Base-by-base conservation (phyloP, 2,888 invertebrate species). In the Drosophila macrospina region DNA sequence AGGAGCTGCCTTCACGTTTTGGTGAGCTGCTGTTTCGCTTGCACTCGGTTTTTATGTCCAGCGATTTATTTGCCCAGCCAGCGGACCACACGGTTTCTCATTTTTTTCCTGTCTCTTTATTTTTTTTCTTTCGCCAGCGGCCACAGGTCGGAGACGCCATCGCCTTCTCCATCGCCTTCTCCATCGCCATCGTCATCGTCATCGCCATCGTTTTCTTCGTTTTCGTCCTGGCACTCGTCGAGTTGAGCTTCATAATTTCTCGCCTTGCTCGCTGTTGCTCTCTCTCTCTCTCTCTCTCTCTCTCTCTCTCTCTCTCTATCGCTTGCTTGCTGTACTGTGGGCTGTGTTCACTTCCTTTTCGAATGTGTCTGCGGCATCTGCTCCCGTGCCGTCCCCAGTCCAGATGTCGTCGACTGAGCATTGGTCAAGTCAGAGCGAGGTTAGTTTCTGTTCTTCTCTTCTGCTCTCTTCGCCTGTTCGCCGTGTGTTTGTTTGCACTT, bases 401-500 rank as follows among this genome's bases (percentile, higher is more conserved):
- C 54, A 50, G 54, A 47, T 44, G 36, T 36, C 65, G 52, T 42
- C 45, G 69, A 36, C 41, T 54, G 60, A 68, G 63, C 59, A 69
- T 69, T 79, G 81, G 86, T 74, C 81, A 83, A 86, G 78, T 68
- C 60, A 24, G 45, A 48, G 63, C 59, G 59, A 71, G 44, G 71
- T 56, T 64, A 71, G 62, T 60, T 55, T 64, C 45, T 69, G 55
- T 24, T 34, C 32, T 32, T 32, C 15, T 30, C 36, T 57, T 61
- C 60, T 47, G 20, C 55, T 30, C 51, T 63, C 36, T 61, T 41
- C 20, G 47, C 51, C 39, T 36, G 37, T 39, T 48, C 10, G 39
- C 13, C 20, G 34, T 73, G 69, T 86, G 88, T 83, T 88, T 86
- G 78, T 80, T 86, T 88, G 88, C 89, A 85, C 80, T 88, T 88